A percentile compares a stretch with the other conserved stretches of the same genome.
Conservation (phyloP, 2,888 invertebrate genomes). For the Axea sp. region DNA sequence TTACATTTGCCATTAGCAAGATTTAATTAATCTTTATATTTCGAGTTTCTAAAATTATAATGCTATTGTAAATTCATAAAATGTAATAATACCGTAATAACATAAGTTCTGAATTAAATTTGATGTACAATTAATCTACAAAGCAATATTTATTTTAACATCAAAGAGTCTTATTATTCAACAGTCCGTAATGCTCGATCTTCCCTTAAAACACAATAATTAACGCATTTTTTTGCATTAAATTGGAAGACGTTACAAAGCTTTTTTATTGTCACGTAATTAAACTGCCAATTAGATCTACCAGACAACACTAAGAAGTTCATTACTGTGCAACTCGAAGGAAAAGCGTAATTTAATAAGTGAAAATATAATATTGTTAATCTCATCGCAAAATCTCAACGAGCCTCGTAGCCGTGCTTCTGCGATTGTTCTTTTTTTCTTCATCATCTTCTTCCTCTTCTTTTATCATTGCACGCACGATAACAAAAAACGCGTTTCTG, state of each 20-base stretch:
- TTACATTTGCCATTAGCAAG: too few relatives aligned
- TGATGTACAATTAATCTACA: too few relatives aligned
- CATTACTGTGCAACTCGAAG: neutral
- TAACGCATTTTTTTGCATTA: neutral
- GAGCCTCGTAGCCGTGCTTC: too few relatives aligned
- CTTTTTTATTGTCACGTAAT: neutral
- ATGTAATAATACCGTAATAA: too few relatives aligned
- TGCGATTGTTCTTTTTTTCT: too few relatives aligned
- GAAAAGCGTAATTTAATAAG: constrained; percentile 32
- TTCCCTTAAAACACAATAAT: constrained; percentile 4
- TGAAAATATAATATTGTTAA: constrained; percentile 10
- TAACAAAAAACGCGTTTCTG: constrained; percentile 21
- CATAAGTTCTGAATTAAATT: too few relatives aligned
- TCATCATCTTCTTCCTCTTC: neutral
- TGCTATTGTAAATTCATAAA: too few relatives aligned
- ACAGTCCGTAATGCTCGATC: too few relatives aligned
- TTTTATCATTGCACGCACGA: neutral
- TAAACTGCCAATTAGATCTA: constrained; percentile 11
- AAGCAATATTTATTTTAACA: too few relatives aligned
- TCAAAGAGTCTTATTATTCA: too few relatives aligned
- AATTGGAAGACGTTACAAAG: neutral
- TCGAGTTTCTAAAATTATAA: too few relatives aligned
- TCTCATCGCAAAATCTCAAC: constrained; percentile 6
- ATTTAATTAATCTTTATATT: too few relatives aligned
- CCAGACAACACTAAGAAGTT: constrained; percentile 5